A percentile compares a stretch with the other conserved stretches of the same genome.
Conservation (phyloP, 2,797 vertebrate species). For the Remorina albescens region DNA sequence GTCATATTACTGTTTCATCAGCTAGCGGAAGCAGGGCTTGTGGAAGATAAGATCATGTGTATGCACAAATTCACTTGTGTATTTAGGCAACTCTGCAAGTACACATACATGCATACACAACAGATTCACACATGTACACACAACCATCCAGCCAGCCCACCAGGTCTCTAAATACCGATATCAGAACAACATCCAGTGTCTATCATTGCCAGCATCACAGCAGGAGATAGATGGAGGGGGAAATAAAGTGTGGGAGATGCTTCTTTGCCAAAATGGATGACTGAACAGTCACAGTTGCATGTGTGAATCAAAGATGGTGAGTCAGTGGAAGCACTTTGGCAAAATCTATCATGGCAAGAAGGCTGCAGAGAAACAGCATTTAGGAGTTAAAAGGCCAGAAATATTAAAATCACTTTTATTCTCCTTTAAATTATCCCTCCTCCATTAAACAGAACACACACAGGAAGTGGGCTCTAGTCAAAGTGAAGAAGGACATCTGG, state of each 20-base stretch:
- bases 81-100: conserved; percentile 6
- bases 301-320: conserved; percentile 58
- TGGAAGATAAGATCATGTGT: conserved; percentile 35
- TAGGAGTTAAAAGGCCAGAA: conserved; percentile 42
- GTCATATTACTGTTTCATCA: conserved; percentile 54
- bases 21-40: conserved; percentile 19
- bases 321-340: conserved; percentile 47
- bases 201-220: conserved; percentile 44
- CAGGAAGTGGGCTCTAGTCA: conserved; percentile 50
- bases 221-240: conserved; percentile 54
- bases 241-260: conserved; percentile 52
- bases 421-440: conserved; percentile 43
- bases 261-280: conserved; percentile 54
- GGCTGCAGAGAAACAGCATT: conserved; percentile 31
- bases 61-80: conserved; percentile 9
- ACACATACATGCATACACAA: conserved; percentile 12
- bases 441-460: conserved; percentile 35
- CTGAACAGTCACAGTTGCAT: conserved; percentile 44
- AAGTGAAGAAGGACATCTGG: conserved; percentile 56
- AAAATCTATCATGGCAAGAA: conserved; percentile 32
- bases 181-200: conserved; percentile 55
- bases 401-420: conserved; percentile 49
- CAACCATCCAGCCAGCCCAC: conserved; percentile 17
- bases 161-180: conserved; percentile 55
- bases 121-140: conserved; percentile 22